Base-by-base conservation (phyloP, 2,797 vertebrate genomes). In the Rhyacichthys aspro region DNA sequence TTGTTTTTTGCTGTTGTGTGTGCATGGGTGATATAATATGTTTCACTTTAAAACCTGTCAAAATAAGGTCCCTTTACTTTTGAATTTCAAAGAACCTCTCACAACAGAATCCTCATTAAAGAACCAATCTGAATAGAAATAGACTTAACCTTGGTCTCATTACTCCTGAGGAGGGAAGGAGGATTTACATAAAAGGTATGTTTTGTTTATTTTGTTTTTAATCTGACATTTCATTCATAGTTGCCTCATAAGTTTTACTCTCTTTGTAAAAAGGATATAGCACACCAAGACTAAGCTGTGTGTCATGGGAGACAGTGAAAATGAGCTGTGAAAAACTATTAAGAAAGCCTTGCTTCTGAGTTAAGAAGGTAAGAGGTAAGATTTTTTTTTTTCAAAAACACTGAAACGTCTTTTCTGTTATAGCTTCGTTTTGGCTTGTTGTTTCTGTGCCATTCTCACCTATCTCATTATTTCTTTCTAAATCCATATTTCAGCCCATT, bases 291-390 rank as follows among this genome's bases (percentile, higher is more conserved):
- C 6, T 38, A 11, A 55, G 17, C 9, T 41, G 15, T 43, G n/a
- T 14, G 9, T 39, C 16, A 14, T 41, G 6, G 6, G 63, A 63
- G 11, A 17, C 2, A 0, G 15, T 34, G 54, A 44, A n/a, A 15
- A 6, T 33, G 43, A 67, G 16, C 43, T 28, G 11, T 68, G 14
- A 14, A 28, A 44, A 7, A 36, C 32, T 19, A 44, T 38, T 39
- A 48, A 34, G 8, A 39, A 52, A 54, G 12, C 17, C 17, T 39
- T 15, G 8, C 28, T 48, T 59, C 43, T 15, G 15, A 47, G 10
- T 32, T 37, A 46, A 14, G 17, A 15, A 49, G 14, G 7, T 48
- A 39, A 3, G 23, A 43, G 16, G 17, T 0, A 8, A 39, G 0
- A 1, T 11, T 36, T 18, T 37, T 7, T 14, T n/a, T 38, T 14